These are phyloP conservation scores for Pygocentrus nattereri DNA, from an alignment of 2,797 vertebrate genomes.

Conservation along the genomic window DNA sequence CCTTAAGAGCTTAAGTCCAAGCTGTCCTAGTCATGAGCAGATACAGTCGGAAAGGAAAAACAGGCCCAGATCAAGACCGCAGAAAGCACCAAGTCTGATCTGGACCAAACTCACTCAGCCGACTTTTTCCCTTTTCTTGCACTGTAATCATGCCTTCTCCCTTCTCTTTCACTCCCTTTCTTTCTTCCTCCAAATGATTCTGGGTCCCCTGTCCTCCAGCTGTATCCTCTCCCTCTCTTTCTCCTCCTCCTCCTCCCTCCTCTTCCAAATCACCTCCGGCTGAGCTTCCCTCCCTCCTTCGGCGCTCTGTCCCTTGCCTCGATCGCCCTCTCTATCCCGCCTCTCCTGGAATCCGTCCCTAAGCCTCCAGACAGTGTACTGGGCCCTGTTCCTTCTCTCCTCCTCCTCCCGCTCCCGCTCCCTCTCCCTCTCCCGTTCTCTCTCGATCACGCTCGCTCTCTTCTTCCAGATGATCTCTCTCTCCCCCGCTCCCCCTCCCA, in stretches of 20 bases:
- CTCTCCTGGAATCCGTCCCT: constrained; percentile 86
- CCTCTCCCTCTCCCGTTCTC: constrained; percentile 71
- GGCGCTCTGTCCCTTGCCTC: constrained; percentile 60
- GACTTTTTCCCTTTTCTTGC: constrained; percentile 11
- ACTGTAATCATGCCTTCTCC: neutral
- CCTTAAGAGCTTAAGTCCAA: neutral
- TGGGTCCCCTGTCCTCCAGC: constrained; percentile 54
- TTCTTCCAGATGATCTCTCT: constrained; percentile 84
- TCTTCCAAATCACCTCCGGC: constrained; percentile 68
- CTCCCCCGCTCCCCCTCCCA: constrained; percentile 74
- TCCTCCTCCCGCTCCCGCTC: constrained; percentile 81
- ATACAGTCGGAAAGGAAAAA: neutral
- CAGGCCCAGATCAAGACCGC: constrained; percentile 14
- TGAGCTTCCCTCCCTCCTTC: constrained; percentile 56
- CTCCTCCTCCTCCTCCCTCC: constrained; percentile 66
- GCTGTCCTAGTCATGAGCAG: neutral
- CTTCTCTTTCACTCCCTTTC: constrained; percentile 49
- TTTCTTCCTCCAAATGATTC: constrained; percentile 64
- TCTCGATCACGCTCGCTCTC: constrained; percentile 74
- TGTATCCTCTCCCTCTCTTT: constrained; percentile 48
- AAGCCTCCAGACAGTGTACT: constrained; percentile 82
- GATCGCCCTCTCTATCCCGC: constrained; percentile 69
- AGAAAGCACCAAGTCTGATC: constrained; percentile 38
- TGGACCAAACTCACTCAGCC: neutral
- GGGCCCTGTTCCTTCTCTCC: constrained; percentile 76